Base-by-base conservation (phyloP, 2,888 invertebrate species). In the Stictocephala bisonia region DNA sequence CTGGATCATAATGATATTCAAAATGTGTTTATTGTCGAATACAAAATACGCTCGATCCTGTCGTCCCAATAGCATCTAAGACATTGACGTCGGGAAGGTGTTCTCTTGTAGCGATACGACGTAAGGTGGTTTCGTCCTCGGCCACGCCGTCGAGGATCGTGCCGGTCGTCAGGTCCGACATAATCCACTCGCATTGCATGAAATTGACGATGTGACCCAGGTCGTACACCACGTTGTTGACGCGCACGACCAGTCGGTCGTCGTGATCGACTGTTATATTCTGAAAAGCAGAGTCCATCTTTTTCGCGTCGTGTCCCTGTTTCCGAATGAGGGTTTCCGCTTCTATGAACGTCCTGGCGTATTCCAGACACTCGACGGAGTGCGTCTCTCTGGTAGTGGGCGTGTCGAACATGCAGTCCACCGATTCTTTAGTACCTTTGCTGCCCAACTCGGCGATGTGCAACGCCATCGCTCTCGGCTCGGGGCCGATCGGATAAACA, bases 291-390 rank as follows among this genome's bases (percentile, higher is more conserved):
- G 56, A 27, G 24, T 56, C 56, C 56, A 56, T 56, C 15, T 27
- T 56, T n/a, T 56, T 56, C 3, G 56, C 56, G 29, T 56, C 29
- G 27, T 56, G 27, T 4, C 56, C 56, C 29, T 56, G 56, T 56
- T 56, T 56, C 6, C 56, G 15, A 20, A 56, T 56, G 15, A 27
- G 6, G 29, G 26, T 22, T 27, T 56, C 29, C 15, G 24, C 29
- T 56, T 56, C 56, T 9, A 51, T 51, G 22, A 51, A 51, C 3
- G 13, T 15, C 18, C 24, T 51, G 11, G 51, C 51, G 51, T 51
- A 51, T 7, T 20, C 51, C 6, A 51, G 22, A 6, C 22, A 15
- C 24, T 51, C 22, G 6, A 24, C 18, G 7, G 22, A 6, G 24
- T 4, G 11, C 22, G 44, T 7, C 13, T 44, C 44, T n/a, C 24